Evolutionary conservation across 2,888 invertebrate genomes (phyloP), one percentile per base, ranked within the genome.

Genomic region (Digitonthophagus gazella): DNA sequence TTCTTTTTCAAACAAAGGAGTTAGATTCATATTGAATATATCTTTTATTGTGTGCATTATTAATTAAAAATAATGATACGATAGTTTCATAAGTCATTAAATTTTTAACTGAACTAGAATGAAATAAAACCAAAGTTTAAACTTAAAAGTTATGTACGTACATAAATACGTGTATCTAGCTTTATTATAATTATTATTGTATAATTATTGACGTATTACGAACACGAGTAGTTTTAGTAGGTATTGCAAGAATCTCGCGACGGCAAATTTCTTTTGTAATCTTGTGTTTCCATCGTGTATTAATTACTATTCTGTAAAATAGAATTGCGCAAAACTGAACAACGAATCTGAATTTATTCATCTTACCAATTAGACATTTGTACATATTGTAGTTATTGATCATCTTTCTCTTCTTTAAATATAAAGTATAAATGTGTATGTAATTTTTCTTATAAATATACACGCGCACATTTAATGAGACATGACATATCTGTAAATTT

Each of bases 401-500:
- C 28, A 44, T 11, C 6, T 5, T 44, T 44, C 11, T 44, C 28
- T 8, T 69, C 65, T 71, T 65, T 61, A 61, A 61, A 61, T 18
- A 56, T 54, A 63, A 61, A 65, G n/a, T n/a, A n/a, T n/a, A 70
- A 67, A 68, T 68, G 71, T 67, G 18, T 64, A 67, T 70, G 71
- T 71, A 72, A 71, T 67, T 71, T 70, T 68, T 28, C 67, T 66
- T 65, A 65, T 64, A 69, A 63, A 72, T 72, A 72, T 69, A 72
- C 71, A 73, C 70, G n/a, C n/a, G 61, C 61, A 68, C 28, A 6
- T 44, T 6, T 44, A 44, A 44, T 11, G 3, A 44, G 28, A 44
- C 28, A 44, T 44, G 28, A 74, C 72, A 74, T 73, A 74, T 73
- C 73, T 74, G 74, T 74, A 74, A 70, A 74, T 73, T 73, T 67